Base-by-base conservation (phyloP, 2,888 invertebrate genomes). In the Selenia dentaria region DNA sequence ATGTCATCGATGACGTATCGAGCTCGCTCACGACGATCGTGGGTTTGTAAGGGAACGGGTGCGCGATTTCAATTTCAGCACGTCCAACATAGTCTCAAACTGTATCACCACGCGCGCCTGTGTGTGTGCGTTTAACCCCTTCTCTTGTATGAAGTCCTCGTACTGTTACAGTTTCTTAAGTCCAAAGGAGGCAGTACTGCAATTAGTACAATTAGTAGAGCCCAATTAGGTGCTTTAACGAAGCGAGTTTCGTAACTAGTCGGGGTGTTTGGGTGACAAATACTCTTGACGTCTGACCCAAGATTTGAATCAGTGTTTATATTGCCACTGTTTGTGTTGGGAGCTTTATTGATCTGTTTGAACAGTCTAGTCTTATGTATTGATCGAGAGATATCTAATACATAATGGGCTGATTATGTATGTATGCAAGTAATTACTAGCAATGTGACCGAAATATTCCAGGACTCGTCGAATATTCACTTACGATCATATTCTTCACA, bases 221-320 rank as follows among this genome's bases (percentile, higher is more conserved):
- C 77, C 82, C 83, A 85, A 86, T 86, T 85, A 86, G 83, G 68
- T 82, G 81, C 78, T 80, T 79, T 85, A 85, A 83, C 83, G 85
- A 85, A 84, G 81, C 83, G 71, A 81, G 79, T 80, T 81, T 74
- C 66, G 72, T 67, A 77, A 80, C 76, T 75, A 72, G 64, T 64
- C 67, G 49, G 67, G 67, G 72, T 71, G 78, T 80, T 79, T 77
- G 74, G 77, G 76, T 77, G 79, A 82, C 81, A 83, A 81, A 82
- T 75, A 73, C 77, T 71, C 70, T 78, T 78, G 83, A 75, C 76
- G 74, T 73, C 76, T 78, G 74, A 82, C 83, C 85, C 79, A 73
- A 67, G 74, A 74, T 74, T 62, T 67, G 67, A 64, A 70, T 79
- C 73, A 34, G 49, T 53, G 56, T 54, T 52, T 64, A 60, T 59